These are phyloP conservation scores for Campoplex nolae DNA, from an alignment of 2,888 invertebrate species.

Conservation along the genomic window DNA sequence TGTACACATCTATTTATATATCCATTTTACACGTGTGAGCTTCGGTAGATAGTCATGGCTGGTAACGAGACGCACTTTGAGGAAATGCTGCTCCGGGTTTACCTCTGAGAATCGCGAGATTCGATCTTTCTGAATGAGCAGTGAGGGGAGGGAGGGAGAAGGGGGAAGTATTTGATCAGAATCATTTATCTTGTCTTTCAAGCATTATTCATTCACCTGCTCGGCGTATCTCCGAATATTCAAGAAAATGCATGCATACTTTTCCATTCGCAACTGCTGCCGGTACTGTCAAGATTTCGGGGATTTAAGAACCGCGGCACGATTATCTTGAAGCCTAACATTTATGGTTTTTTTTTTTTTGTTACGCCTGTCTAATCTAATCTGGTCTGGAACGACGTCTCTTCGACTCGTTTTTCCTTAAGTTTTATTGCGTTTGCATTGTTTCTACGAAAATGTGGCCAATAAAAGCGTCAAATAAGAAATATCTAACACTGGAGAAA, in stretches of 20 bases:
- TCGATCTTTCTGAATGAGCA: background rate
- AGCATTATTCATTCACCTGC: background rate
- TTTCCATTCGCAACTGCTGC: background rate
- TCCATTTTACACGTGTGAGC: constrained; percentile 14
- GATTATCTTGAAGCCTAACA: background rate
- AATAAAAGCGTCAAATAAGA: background rate
- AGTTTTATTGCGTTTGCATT: background rate
- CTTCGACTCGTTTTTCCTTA: background rate
- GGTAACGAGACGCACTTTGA: constrained; percentile 43
- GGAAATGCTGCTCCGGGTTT: background rate
- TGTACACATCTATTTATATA: background rate
- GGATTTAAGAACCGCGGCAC: background rate
- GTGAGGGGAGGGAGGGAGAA: background rate
- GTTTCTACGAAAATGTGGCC: background rate
- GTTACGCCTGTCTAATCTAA: background rate
- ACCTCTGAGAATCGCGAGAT: constrained; percentile 3
- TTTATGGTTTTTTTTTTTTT: background rate
- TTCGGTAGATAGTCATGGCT: constrained; percentile 21
- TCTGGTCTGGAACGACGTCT: background rate
- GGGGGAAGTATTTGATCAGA: background rate
- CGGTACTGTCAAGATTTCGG: background rate
- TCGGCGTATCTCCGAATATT: background rate
- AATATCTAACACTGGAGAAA: background rate
- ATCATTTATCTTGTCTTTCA: background rate
- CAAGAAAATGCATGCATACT: background rate